phyloP scores from a whole-genome alignment of 2,888 invertebrate genomes.

The Pandemis cinnamomeana region DNA sequence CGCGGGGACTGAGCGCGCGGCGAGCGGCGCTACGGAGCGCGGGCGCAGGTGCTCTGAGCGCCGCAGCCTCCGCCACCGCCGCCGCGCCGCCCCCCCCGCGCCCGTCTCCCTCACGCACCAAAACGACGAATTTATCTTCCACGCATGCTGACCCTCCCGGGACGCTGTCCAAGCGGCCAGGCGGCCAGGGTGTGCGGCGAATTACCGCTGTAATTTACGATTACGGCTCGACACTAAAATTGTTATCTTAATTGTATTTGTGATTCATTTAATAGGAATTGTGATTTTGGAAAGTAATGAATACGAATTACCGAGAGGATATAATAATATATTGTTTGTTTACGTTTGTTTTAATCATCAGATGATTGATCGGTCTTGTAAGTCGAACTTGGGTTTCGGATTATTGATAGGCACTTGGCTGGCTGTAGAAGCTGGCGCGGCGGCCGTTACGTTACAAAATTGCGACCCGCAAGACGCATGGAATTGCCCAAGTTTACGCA shows the following conservation, averaged over 20 bases:
- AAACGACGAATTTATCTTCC: slow-evolving; percentile 83
- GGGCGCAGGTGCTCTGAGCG: slow-evolving; percentile 90
- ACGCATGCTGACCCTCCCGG: slow-evolving; percentile 79
- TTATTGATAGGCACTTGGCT: background rate
- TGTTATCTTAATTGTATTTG: slow-evolving; percentile 25
- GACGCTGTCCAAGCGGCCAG: slow-evolving; percentile 65
- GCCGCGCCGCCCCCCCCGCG: slow-evolving; percentile 81
- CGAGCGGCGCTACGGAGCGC: slow-evolving; percentile 85
- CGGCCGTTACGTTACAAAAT: slow-evolving; percentile 76
- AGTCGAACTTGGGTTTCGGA: background rate
- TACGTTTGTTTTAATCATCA: background rate
- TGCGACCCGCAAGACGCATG: slow-evolving; percentile 58
- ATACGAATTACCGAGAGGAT: background rate
- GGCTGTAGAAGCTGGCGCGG: slow-evolving; percentile 25
- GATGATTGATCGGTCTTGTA: background rate
- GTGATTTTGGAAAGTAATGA: background rate
- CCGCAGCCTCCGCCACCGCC: slow-evolving; percentile 86
- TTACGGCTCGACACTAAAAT: slow-evolving; percentile 26
- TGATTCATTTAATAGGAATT: slow-evolving; percentile 3
- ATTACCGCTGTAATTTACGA: slow-evolving; percentile 32
- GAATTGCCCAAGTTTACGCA: slow-evolving; percentile 72
- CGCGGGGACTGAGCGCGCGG: slow-evolving; percentile 80
- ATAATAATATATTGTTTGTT: background rate
- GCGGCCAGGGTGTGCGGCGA: slow-evolving; percentile 15
- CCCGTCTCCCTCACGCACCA: slow-evolving; percentile 77